Conservation (phyloP, 2,797 vertebrate species). For the Sebastolobus alascanus region DNA sequence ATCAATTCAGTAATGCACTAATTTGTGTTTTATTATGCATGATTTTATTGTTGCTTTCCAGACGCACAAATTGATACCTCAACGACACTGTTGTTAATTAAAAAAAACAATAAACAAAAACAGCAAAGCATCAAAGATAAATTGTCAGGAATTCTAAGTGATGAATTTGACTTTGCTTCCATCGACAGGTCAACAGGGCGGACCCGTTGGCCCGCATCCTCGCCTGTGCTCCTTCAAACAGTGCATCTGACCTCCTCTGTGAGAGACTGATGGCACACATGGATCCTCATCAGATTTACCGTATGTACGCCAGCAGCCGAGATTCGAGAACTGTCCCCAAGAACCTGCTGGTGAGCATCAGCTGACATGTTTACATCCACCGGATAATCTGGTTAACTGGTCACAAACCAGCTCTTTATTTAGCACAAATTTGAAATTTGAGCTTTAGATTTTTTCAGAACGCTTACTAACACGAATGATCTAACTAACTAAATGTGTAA, state of each 20-base stretch:
- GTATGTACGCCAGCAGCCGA: constrained; percentile 89
- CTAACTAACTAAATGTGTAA: background rate
- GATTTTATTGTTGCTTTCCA: background rate
- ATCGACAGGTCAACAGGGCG: constrained; percentile 87
- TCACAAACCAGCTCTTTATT: background rate
- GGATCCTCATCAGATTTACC: constrained; percentile 82
- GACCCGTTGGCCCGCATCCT: constrained; percentile 84
- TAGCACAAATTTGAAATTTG: background rate
- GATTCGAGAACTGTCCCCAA: constrained; percentile 81
- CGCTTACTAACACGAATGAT: background rate
- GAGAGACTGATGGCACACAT: constrained; percentile 86
- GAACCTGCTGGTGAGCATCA: constrained; percentile 82
- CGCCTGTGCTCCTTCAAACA: constrained; percentile 94
- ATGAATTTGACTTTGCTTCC: constrained; percentile 16
- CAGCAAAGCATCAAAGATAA: constrained; percentile 82
- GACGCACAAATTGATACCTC: background rate
- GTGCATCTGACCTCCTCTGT: constrained; percentile 92
- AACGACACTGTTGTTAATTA: constrained; percentile 47
- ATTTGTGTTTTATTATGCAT: constrained; percentile 9
- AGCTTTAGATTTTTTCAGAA: background rate
- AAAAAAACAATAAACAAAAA: constrained; percentile 38
- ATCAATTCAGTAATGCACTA: background rate
- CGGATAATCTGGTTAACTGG: background rate
- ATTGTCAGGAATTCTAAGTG: constrained; percentile 15
- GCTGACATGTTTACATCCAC: background rate